Evolutionary conservation across 2,888 invertebrate genomes (phyloP).

Genomic region (Epirrhoe alternata): DNA sequence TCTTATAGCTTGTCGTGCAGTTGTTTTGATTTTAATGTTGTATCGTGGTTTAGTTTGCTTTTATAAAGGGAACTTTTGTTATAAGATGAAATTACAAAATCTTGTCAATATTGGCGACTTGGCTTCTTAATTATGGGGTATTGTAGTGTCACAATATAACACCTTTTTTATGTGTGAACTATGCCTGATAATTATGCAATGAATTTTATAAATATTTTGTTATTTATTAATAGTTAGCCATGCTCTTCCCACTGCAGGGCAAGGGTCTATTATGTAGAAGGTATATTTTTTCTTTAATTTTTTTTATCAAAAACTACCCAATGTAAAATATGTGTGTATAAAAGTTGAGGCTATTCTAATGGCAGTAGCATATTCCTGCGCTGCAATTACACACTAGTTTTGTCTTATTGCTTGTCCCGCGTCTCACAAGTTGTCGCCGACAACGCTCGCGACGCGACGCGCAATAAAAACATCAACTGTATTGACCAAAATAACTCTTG

Average conservation of each 20-base stretch:
- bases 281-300: no score
- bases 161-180: no score
- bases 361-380: background rate
- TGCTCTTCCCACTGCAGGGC: no score
- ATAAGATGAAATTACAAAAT: background rate
- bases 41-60: constrained; percentile 1
- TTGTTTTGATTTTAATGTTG: constrained; percentile 16
- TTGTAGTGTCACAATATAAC: no score
- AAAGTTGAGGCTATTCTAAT: background rate
- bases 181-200: no score
- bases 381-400: constrained; percentile 30
- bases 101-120: no score
- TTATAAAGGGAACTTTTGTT: background rate
- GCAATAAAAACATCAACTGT: constrained; percentile 84
- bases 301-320: no score
- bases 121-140: no score
- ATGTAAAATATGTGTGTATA: no score
- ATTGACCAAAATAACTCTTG: constrained; percentile 85
- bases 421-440: constrained; percentile 62
- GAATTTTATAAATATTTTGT: no score
- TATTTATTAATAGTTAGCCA: no score
- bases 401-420: constrained; percentile 77
- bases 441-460: constrained; percentile 68
- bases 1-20: constrained; percentile 65
- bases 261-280: no score